Evolutionary conservation across 2,113 vertebrate species (phyloP).

Genomic region (Melozone crissalis): DNA sequence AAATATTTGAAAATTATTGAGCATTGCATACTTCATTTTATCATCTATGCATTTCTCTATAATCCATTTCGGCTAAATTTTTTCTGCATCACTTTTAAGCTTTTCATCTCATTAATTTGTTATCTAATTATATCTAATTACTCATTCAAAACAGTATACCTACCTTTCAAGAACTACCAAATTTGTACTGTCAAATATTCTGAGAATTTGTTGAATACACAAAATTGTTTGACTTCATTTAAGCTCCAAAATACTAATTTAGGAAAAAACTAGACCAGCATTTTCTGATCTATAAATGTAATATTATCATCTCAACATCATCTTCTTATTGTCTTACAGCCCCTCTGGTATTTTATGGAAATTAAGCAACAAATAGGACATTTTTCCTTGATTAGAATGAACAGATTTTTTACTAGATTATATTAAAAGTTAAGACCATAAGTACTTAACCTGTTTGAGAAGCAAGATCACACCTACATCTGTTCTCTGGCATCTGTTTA

Average conservation of each 20-base stretch:
- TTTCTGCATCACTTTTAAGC: not conserved
- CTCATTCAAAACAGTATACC: not conserved
- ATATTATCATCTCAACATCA: not conserved
- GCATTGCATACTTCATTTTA: not conserved
- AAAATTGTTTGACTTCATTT: not conserved
- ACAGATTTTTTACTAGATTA: not conserved
- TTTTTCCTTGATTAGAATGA: not conserved
- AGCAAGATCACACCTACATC: not conserved
- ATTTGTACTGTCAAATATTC: not conserved
- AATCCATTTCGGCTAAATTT: not conserved
- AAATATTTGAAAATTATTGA: not conserved
- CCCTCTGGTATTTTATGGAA: not conserved
- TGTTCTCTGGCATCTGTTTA: not conserved
- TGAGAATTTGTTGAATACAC: not conserved
- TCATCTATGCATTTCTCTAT: not conserved
- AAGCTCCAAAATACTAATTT: not conserved
- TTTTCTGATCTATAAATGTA: not conserved
- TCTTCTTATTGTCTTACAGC: not conserved
- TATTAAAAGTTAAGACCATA: not conserved
- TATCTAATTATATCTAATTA: slow-evolving; percentile 1
- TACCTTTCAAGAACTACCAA: not conserved
- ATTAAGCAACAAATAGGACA: not conserved
- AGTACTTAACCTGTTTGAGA: not conserved
- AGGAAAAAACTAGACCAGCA: not conserved
- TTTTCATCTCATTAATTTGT: slow-evolving; percentile 22